These are phyloP conservation scores for Drosophila algonquin DNA, from an alignment of 2,888 invertebrate genomes.

Conservation along the genomic window DNA sequence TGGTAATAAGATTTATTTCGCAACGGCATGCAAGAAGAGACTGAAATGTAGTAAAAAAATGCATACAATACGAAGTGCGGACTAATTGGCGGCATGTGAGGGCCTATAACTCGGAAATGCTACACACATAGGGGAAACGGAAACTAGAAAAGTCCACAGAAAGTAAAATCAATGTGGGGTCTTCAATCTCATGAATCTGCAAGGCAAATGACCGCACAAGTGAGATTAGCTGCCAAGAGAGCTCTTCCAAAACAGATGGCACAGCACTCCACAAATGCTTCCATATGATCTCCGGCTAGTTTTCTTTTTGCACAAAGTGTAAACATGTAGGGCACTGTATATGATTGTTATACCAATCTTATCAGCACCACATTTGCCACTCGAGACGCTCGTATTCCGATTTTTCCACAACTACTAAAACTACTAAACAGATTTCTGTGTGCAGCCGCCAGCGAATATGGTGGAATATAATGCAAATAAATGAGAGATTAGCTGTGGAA, in stretches of 20 bases:
- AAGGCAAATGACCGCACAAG: background rate
- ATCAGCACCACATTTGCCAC: conserved; percentile 32
- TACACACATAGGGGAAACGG: background rate
- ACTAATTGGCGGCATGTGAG: background rate
- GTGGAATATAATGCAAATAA: conserved; percentile 32
- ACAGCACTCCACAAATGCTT: background rate
- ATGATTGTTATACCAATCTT: conserved; percentile 25
- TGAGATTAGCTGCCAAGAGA: too few relatives aligned
- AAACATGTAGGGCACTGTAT: background rate
- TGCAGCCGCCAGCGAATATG: conserved; percentile 13
- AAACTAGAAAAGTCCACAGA: background rate
- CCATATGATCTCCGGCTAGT: background rate
- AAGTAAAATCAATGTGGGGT: background rate
- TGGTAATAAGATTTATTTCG: conserved; percentile 50
- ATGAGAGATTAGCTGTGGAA: conserved; percentile 30
- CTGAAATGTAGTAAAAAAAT: background rate
- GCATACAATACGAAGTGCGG: background rate
- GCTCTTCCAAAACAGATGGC: background rate
- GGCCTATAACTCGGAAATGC: background rate
- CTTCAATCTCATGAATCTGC: background rate
- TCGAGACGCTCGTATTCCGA: conserved; percentile 27
- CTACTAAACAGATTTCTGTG: conserved; percentile 27
- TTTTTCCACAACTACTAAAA: conserved; percentile 21
- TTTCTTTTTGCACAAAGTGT: background rate
- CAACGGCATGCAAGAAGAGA: conserved; percentile 33